Evolutionary conservation across 2,888 invertebrate species (phyloP).

Genomic region (Yponomeuta evonymella): DNA sequence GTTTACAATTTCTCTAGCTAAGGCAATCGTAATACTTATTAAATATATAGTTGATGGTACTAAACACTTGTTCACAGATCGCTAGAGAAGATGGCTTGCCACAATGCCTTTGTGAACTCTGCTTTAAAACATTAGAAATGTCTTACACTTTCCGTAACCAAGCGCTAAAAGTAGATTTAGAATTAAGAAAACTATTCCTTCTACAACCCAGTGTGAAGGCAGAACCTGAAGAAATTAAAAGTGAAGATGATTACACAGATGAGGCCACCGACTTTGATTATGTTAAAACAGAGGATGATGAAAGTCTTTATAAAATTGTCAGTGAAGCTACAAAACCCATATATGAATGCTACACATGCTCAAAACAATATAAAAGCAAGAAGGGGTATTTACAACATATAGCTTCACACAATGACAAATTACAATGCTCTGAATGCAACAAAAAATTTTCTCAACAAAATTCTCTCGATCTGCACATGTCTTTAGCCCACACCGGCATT

Average conservation of each 20-base stretch:
- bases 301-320: background rate
- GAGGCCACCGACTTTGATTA: background rate
- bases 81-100: conserved; percentile 75
- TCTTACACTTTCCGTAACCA: conserved; percentile 59
- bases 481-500: conserved; percentile 27
- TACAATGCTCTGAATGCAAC: conserved; percentile 43
- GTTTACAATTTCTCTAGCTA: too few relatives aligned
- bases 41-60: too few relatives aligned
- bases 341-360: conserved; percentile 55
- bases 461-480: conserved; percentile 46
- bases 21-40: too few relatives aligned
- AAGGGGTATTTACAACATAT: conserved; percentile 67
- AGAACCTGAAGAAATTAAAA: conserved; percentile 41
- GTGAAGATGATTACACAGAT: conserved; percentile 11
- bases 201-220: conserved; percentile 25
- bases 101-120: conserved; percentile 74
- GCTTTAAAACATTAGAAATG: conserved; percentile 64
- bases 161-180: conserved; percentile 44
- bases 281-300: conserved; percentile 12
- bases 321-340: background rate
- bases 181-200: conserved; percentile 41
- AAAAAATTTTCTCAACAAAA: conserved; percentile 42
- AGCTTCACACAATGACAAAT: conserved; percentile 46
- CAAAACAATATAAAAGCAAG: conserved; percentile 58
- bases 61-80: conserved; percentile 37